These are phyloP conservation scores for Phragmatobia fuliginosa DNA, from an alignment of 2,888 invertebrate species.

Conservation along the genomic window DNA sequence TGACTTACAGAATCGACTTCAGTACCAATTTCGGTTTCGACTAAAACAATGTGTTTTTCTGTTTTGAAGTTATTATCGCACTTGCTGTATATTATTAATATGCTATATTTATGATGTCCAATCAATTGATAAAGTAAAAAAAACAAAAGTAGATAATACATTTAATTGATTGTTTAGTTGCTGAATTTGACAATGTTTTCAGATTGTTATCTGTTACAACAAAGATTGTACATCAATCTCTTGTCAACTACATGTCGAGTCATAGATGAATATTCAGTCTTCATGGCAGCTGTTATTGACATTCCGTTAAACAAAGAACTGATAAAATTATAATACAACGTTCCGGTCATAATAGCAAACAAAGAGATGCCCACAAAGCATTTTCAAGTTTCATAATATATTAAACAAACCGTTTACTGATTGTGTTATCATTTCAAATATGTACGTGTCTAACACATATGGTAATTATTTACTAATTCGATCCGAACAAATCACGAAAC, in stretches of 20 bases:
- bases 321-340: conserved; percentile 51
- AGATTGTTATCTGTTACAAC: not conserved
- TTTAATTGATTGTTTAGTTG: not conserved
- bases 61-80: not conserved
- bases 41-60: not conserved
- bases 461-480: not conserved
- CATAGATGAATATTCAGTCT: not conserved
- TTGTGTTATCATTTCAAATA: conserved; percentile 32
- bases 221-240: conserved; percentile 1
- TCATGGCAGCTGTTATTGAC: conserved; percentile 37
- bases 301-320: conserved; percentile 48
- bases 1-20: not conserved
- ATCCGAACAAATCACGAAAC: not conserved
- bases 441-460: conserved; percentile 3
- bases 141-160: not conserved
- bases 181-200: not conserved
- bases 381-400: conserved; percentile 42
- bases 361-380: conserved; percentile 45
- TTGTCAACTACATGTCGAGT: not conserved
- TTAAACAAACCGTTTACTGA: conserved; percentile 37
- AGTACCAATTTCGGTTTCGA: not conserved
- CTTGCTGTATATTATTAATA: not conserved
- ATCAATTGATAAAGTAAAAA: not conserved
- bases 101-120: too few relatives aligned
- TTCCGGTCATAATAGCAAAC: conserved; percentile 36